phyloP scores from a whole-genome alignment of 2,888 invertebrate species.

The Orthosia cruda region DNA sequence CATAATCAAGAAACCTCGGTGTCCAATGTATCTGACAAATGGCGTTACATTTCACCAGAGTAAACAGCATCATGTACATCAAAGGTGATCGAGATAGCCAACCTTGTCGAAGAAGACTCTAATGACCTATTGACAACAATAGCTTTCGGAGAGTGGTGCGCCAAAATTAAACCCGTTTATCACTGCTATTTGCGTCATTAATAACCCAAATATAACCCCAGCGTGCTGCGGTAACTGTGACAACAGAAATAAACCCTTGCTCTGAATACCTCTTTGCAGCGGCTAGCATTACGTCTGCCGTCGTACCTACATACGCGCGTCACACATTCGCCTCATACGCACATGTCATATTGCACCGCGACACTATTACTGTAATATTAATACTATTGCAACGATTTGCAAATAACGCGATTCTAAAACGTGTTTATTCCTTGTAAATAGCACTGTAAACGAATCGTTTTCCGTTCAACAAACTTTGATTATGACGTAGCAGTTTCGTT shows the following conservation, averaged over 20 bases:
- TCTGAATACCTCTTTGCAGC: constrained; percentile 85
- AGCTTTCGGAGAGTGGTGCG: constrained; percentile 79
- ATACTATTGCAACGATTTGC: constrained; percentile 28
- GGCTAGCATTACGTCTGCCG: constrained; percentile 77
- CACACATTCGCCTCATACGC: constrained; percentile 24
- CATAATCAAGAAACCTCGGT: constrained; percentile 29
- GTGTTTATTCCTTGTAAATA: constrained; percentile 58
- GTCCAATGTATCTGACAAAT: constrained; percentile 46
- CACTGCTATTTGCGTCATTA: constrained; percentile 90
- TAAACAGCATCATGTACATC: constrained; percentile 64
- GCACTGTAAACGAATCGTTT: constrained; percentile 37
- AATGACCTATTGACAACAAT: constrained; percentile 85
- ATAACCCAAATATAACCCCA: constrained; percentile 87
- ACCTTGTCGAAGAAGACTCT: constrained; percentile 68
- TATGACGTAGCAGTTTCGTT: constrained; percentile 21
- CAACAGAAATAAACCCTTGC: constrained; percentile 89
- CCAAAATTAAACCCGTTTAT: constrained; percentile 88
- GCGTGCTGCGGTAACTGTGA: constrained; percentile 84
- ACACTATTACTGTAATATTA: constrained; percentile 9
- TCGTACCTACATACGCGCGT: constrained; percentile 26
- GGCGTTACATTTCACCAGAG: constrained; percentile 29
- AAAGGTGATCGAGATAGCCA: constrained; percentile 56
- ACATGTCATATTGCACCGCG: constrained; percentile 2
- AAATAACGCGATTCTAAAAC: constrained; percentile 33
- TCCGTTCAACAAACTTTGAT: constrained; percentile 50